These are phyloP conservation scores for Gopherus evgoodei DNA, from an alignment of 2,113 vertebrate species.

Conservation along the genomic window DNA sequence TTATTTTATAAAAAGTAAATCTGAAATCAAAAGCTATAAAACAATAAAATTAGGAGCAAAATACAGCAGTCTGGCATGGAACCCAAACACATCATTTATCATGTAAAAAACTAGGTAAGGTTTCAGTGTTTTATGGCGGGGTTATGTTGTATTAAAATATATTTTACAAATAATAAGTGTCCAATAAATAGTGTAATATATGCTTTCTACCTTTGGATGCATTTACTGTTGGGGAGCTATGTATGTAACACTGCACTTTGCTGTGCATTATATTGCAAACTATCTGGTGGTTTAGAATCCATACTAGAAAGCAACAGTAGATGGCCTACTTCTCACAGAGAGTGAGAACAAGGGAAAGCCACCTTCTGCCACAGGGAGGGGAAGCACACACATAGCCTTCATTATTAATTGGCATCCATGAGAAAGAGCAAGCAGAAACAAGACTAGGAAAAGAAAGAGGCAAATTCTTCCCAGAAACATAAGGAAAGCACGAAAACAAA, in stretches of 20 bases:
- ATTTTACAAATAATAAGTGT: not conserved
- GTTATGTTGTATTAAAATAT: not conserved
- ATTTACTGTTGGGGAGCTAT: not conserved
- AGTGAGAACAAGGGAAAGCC: slow-evolving; percentile 63
- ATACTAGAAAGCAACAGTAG: slow-evolving; percentile 82
- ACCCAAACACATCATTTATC: not conserved
- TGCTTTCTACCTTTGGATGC: not conserved
- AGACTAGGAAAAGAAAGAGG: slow-evolving; percentile 48
- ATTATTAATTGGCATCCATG: slow-evolving; percentile 52
- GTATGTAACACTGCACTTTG: not conserved
- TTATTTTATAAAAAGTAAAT: not conserved
- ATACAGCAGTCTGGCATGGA: not conserved
- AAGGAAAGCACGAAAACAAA: slow-evolving; percentile 57
- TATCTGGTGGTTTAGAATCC: slow-evolving; percentile 41
- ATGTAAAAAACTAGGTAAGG: not conserved
- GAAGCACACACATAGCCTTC: slow-evolving; percentile 46
- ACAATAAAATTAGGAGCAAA: not conserved
- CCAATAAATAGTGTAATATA: not conserved
- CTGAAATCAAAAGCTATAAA: not conserved
- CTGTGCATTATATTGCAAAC: not conserved
- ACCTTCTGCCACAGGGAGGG: slow-evolving; percentile 45
- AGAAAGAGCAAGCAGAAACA: slow-evolving; percentile 58
- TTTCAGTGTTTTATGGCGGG: not conserved
- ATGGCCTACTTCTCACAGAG: slow-evolving; percentile 82
- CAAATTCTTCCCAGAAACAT: slow-evolving; percentile 60